phyloP scores from a whole-genome alignment of 2,113 vertebrate genomes.

The Epinephelus lanceolatus region DNA sequence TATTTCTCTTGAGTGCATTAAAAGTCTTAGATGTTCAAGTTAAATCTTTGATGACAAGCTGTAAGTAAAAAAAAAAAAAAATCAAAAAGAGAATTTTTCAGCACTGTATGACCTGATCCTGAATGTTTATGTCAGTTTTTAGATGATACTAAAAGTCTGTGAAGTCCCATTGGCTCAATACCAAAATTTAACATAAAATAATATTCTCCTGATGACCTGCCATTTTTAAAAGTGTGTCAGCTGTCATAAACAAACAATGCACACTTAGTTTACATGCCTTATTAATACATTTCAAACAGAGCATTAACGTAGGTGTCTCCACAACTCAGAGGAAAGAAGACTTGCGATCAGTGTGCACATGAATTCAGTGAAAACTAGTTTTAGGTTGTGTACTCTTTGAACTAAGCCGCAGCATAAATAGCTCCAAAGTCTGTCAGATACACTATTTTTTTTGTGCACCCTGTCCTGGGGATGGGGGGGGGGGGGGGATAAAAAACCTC shows the following conservation, averaged over 20 bases:
- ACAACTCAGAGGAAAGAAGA: not conserved
- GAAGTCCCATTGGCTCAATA: not conserved
- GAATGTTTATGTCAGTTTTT: not conserved
- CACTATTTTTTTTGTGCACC: not conserved
- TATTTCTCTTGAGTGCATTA: too few relatives aligned
- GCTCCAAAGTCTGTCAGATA: conserved; percentile 35
- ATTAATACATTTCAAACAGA: not conserved
- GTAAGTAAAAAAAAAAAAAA: not conserved
- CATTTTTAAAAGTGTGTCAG: not conserved
- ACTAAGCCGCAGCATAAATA: not conserved
- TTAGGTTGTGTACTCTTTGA: not conserved
- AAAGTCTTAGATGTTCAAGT: too few relatives aligned
- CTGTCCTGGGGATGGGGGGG: too few relatives aligned
- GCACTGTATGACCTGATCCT: not conserved
- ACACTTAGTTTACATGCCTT: not conserved
- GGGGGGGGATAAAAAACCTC: not conserved
- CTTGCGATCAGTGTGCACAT: not conserved
- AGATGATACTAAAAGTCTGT: not conserved
- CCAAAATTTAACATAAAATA: not conserved
- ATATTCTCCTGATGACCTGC: not conserved
- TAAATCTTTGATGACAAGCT: not conserved
- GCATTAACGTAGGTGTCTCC: not conserved
- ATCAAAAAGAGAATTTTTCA: not conserved
- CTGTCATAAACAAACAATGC: not conserved
- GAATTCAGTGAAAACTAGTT: not conserved